These are phyloP conservation scores for Miltochrista miniata DNA, from an alignment of 2,888 invertebrate species.

Conservation along the genomic window DNA sequence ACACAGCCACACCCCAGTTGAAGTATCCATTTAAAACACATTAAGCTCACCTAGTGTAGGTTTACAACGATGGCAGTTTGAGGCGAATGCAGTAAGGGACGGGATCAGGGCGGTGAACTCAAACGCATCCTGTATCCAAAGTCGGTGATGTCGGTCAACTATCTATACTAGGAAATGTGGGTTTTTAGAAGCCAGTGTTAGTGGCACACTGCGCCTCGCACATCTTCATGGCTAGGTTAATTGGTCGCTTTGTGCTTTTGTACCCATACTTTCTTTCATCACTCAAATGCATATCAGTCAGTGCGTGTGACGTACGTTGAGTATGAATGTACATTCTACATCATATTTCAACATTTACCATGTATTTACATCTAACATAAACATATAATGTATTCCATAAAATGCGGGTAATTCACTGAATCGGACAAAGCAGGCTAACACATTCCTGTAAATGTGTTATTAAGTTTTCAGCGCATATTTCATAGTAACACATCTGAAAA, in stretches of 20 bases:
- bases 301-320: neutral
- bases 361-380: too few relatives aligned
- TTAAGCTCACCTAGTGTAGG: conserved; percentile 64
- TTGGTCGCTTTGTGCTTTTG: conserved; percentile 53
- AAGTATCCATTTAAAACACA: conserved; percentile 65
- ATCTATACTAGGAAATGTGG: conserved; percentile 76
- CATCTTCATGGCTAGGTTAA: conserved; percentile 68
- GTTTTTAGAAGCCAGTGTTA: conserved; percentile 74
- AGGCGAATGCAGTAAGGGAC: conserved; percentile 49
- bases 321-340: too few relatives aligned
- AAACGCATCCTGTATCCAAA: conserved; percentile 74
- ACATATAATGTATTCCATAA: conserved; percentile 50
- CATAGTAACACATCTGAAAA: too few relatives aligned
- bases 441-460: too few relatives aligned
- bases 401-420: neutral
- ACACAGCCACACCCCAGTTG: conserved; percentile 37
- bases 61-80: conserved; percentile 51
- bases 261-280: conserved; percentile 37
- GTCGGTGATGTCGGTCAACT: conserved; percentile 66
- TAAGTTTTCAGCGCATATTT: too few relatives aligned
- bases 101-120: conserved; percentile 69
- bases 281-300: conserved; percentile 29
- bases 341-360: too few relatives aligned
- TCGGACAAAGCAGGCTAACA: too few relatives aligned
- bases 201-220: conserved; percentile 63